phyloP scores from a whole-genome alignment of 1,140 invertebrate species.

The Triops longicaudatus region DNA sequence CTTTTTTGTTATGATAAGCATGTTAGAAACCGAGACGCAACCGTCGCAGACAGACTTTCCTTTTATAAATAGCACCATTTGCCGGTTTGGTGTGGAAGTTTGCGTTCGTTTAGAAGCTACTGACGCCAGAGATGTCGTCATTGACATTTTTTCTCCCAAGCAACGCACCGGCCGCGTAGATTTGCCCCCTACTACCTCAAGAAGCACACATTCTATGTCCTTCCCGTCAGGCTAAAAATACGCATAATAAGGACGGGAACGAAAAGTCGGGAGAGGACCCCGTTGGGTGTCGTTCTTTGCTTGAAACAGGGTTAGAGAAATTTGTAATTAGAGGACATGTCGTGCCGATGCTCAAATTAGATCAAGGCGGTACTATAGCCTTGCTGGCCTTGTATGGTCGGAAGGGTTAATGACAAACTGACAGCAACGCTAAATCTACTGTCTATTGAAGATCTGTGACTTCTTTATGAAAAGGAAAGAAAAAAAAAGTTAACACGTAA shows the following conservation, averaged over 20 bases:
- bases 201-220: background rate
- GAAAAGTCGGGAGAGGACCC: background rate
- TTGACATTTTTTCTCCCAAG: background rate
- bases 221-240: background rate
- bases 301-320: background rate
- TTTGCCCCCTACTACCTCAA: background rate
- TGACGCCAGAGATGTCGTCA: background rate
- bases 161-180: background rate
- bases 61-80: background rate
- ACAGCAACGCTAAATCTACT: background rate
- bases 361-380: background rate
- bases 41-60: background rate
- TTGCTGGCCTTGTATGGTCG: background rate
- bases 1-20: background rate
- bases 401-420: background rate
- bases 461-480: too few species aligned
- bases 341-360: background rate
- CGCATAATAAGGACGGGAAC: background rate
- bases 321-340: background rate
- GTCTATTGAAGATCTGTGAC: too few species aligned
- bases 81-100: background rate
- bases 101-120: background rate
- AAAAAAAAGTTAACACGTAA: too few species aligned
- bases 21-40: background rate
- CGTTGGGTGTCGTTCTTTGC: background rate